Base-by-base conservation (phyloP, 1,140 invertebrate species). In the Papilio aristodemus region DNA sequence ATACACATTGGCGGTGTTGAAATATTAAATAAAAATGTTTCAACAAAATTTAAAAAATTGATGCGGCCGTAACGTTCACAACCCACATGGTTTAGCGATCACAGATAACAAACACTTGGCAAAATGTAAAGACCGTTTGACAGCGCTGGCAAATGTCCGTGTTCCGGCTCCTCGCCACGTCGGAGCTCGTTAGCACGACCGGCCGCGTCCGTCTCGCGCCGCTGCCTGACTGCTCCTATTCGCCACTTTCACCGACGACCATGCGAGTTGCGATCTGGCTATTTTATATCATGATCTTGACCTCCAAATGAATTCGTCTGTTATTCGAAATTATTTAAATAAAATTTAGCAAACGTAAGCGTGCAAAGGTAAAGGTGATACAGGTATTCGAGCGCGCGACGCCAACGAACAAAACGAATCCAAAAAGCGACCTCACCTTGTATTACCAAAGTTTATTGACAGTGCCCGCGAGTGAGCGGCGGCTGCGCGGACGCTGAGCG, bases 391-490 rank as follows among this genome's bases (percentile, higher is more conserved):
- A 75, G 66, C 46, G 64, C 73, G 73, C 73, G 66, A 60, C 38
- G 66, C 50, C 70, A 50, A 68, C 68, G 70, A 79, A 78, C 75
- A 83, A 85, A 85, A 85, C 78, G 77, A 86, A 69, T 46, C 69
- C 69, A 74, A 81, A 78, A 78, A 75, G 68, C 71, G 78, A 81
- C 76, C 83, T 86, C 82, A 86, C 80, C 81, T 86, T 80, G 83
- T 83, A 74, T 81, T 72, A 73, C 70, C 73, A 83, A 86, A 89
- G 89, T 91, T 89, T 91, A 91, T 88, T 91, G 89, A 90, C 88
- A 88, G 88, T 75, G 85, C 83, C 82, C 57, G 72, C 85, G 69
- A 81, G 74, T 79, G 82, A 78, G 73, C 78, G 79, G 71, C 73
- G 71, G 68, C 62, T 72, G 78, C 69, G 74, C 74, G 67, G 71